phyloP scores from a whole-genome alignment of 2,797 vertebrate species.

The Melanotaenia maccullochi region DNA sequence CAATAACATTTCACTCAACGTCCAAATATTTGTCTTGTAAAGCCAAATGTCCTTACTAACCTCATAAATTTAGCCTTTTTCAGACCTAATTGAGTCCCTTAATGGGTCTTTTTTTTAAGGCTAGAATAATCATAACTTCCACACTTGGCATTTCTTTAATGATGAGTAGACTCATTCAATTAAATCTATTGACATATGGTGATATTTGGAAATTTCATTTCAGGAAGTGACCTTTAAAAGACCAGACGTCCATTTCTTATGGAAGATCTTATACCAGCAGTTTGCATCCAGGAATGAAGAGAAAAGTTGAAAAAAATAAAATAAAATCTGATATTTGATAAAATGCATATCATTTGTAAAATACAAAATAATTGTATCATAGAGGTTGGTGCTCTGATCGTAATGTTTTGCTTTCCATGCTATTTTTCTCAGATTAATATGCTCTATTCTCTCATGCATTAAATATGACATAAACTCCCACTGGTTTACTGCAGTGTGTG shows the following conservation, averaged over 20 bases:
- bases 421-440: no score
- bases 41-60: no score
- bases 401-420: neutral
- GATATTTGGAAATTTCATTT: neutral
- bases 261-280: neutral
- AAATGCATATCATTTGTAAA: no score
- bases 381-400: neutral
- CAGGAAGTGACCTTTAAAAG: conserved; percentile 19
- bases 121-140: neutral
- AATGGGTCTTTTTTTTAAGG: neutral
- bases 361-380: neutral
- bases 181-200: neutral
- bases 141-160: neutral
- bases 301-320: no score
- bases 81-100: neutral
- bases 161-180: neutral
- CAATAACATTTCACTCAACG: no score
- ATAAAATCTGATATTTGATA: no score
- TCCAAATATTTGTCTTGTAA: no score
- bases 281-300: neutral
- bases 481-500: conserved; percentile 3
- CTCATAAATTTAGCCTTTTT: neutral
- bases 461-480: neutral
- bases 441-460: neutral
- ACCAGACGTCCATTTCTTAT: neutral